A percentile compares a stretch with the other conserved stretches of the same genome.
Evolutionary conservation across 1,140 invertebrate species (phyloP).

Genomic region (Dinothrombium tinctorium): DNA sequence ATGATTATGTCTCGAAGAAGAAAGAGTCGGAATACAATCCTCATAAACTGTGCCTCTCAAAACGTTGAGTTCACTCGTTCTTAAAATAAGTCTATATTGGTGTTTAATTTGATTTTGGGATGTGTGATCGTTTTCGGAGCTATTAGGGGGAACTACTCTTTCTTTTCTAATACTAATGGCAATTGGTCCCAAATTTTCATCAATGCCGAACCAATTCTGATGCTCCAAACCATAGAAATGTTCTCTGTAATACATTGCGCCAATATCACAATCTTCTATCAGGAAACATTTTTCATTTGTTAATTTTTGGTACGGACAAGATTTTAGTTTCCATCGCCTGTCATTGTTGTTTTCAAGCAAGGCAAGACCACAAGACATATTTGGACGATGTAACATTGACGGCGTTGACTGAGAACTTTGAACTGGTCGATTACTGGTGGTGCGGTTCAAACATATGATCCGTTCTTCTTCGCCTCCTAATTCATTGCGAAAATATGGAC

Average conservation of each 20-base stretch:
- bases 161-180: slow-evolving; percentile 74
- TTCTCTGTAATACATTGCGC: slow-evolving; percentile 6
- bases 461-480: slow-evolving; percentile 69
- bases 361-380: slow-evolving; percentile 46
- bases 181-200: slow-evolving; percentile 78
- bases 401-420: slow-evolving; percentile 5
- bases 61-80: slow-evolving; percentile 26
- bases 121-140: background rate
- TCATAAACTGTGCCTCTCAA: slow-evolving; percentile 62
- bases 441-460: slow-evolving; percentile 47
- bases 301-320: slow-evolving; percentile 41
- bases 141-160: background rate
- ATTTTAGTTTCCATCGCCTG: slow-evolving; percentile 43
- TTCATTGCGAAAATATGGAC: slow-evolving; percentile 80
- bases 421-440: slow-evolving; percentile 15
- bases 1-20: slow-evolving; percentile 15
- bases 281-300: slow-evolving; percentile 3
- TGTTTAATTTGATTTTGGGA: slow-evolving; percentile 4
- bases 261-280: slow-evolving; percentile 7
- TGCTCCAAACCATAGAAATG: slow-evolving; percentile 33
- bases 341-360: slow-evolving; percentile 44
- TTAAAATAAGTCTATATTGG: slow-evolving; percentile 9
- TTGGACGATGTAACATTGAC: slow-evolving; percentile 33
- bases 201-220: slow-evolving; percentile 90
- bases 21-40: slow-evolving; percentile 47